Evolutionary conservation across 2,113 vertebrate genomes (phyloP), one percentile per base, ranked within the genome.

Genomic region (Corythornis cristatus): DNA sequence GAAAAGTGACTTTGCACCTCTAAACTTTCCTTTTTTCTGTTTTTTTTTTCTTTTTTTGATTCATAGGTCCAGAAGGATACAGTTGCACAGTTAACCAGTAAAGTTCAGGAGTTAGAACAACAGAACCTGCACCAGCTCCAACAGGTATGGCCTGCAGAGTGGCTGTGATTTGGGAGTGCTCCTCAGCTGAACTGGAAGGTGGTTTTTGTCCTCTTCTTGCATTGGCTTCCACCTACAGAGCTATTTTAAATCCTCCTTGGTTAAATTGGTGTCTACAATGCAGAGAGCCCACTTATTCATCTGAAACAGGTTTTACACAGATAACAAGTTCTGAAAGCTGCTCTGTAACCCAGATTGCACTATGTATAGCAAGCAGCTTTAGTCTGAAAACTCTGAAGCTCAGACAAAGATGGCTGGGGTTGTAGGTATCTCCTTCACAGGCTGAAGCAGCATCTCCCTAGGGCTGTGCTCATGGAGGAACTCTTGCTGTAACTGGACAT

Each of bases 21-120:
- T 93, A 19, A 93, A 8, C 62, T 89, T 45, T 40, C 1, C 5
- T 31, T 42, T 46, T 88, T 15, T 90, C 79, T n/a, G 19, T n/a
- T 65, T 12, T 22, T 84, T 8, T 19, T 22, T 83, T 35, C 16
- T 31, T 66, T 13, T 29, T 84, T 6, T 20, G 20, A 1, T 46
- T 72, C 80, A 48, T 88, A 98, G 98, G 97, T 90, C 93, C 97
- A 98, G 91, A 96, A 97, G 54, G 96, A 97, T 86, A 97, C 97
- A 94, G 97, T 97, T 66, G 80, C 96, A 88, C 95, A 95, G 74
- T 77, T 98, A 78, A 98, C 96, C 83, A 74, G 77, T 74, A 96
- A 96, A 90, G 68, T 97, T 93, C 95, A 98, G 65, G 97, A 98
- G n/a, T 70, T 97, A 45, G 92, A 96, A 26, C 93, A 97, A 25